A percentile compares a stretch with the other conserved stretches of the same genome.
These are phyloP conservation scores for Listronotus bonariensis DNA, from an alignment of 1,140 invertebrate species.

Conservation along the genomic window DNA sequence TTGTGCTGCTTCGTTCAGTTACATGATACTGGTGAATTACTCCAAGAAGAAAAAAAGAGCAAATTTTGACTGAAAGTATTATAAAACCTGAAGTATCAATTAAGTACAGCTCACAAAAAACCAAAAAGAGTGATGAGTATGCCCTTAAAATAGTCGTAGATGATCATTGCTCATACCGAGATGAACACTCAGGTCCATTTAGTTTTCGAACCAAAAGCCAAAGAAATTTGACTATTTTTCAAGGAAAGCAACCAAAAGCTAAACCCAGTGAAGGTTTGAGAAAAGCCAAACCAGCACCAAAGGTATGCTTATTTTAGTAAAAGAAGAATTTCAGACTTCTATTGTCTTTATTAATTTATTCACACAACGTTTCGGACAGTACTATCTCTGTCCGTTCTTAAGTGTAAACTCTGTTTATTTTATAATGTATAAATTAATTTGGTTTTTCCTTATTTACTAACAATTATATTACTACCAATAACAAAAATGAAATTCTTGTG, in stretches of 20 bases:
- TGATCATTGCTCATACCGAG: conserved; percentile 64
- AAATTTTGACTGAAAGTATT: conserved; percentile 75
- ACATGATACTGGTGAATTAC: too few relatives aligned
- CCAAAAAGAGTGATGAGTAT: conserved; percentile 57
- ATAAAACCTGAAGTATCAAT: conserved; percentile 73
- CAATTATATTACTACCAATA: too few relatives aligned
- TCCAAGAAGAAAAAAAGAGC: conserved; percentile 69
- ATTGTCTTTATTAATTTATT: too few relatives aligned
- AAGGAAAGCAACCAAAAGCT: conserved; percentile 48
- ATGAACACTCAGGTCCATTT: conserved; percentile 80
- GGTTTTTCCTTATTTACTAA: too few relatives aligned
- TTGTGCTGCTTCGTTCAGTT: too few relatives aligned
- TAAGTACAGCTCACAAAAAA: conserved; percentile 65
- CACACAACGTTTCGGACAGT: too few relatives aligned
- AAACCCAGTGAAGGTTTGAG: conserved; percentile 30
- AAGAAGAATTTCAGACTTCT: too few relatives aligned
- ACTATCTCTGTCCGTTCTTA: too few relatives aligned
- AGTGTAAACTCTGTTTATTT: too few relatives aligned
- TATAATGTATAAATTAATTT: too few relatives aligned
- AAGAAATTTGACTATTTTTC: conserved; percentile 67
- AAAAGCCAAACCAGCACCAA: conserved; percentile 25
- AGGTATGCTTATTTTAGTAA: too few relatives aligned
- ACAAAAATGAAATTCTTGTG: too few relatives aligned
- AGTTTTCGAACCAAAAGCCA: conserved; percentile 79
- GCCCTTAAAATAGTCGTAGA: conserved; percentile 59